Base-by-base conservation (phyloP, 2,113 vertebrate species). In the Archilochus colubris region DNA sequence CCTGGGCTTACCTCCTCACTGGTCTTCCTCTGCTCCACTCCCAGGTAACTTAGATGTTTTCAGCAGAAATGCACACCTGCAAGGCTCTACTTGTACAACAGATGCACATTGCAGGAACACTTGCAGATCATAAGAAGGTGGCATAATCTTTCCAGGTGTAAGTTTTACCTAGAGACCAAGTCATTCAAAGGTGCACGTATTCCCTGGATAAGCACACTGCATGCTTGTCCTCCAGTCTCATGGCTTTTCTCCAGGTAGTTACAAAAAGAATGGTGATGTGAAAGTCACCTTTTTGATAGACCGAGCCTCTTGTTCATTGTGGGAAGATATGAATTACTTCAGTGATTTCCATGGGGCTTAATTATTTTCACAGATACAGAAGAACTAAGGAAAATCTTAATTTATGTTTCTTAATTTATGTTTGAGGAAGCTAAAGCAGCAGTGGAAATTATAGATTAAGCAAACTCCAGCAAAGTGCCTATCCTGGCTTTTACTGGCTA, bases 271-370 rank as follows among this genome's bases (percentile, higher is more conserved):
- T 9, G 13, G 38, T 3, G 3, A 80, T 57, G 54, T 40, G 8
- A 80, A 83, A 83, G 86, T 76, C 91, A 86, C 73, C 55, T 83
- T 86, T 74, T 76, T 77, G 72, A 76, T 22, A 86, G 73, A 50
- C 27, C n/a, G 64, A 86, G 31, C 46, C 50, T 83, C 72, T 86
- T 80, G 67, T 16, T 33, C 51, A 23, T 23, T 66, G 50, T 1
- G 2, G 61, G 43, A 84, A 13, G 3, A 17, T 53, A 75, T 36
- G 4, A 64, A 48, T 64, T 58, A 46, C 27, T 44, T 46, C 30
- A 51, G 10, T 20, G 43, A 50, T 33, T 73, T 79, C 62, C 82
- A 24, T 50, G 27, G 5, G 4, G 10, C 38, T 82, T 40, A 48
- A 38, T 25, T 75, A 36, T 67, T 54, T 78, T 36, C 16, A 69